These are phyloP conservation scores for Aproaerema taeniolella DNA, from an alignment of 2,888 invertebrate genomes.

Conservation along the genomic window DNA sequence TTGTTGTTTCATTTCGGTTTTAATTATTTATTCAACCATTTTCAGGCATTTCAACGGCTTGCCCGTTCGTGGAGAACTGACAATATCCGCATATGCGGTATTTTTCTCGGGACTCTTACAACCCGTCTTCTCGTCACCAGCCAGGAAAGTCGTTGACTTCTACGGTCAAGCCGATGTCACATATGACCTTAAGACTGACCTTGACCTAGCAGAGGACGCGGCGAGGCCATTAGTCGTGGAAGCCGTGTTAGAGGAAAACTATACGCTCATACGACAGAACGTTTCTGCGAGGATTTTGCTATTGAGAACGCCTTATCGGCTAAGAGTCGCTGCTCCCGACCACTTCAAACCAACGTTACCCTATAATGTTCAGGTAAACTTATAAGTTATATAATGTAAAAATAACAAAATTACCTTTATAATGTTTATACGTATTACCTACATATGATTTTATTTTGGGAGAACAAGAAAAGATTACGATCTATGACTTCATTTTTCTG, in stretches of 20 bases:
- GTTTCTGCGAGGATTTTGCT: slow-evolving; percentile 81
- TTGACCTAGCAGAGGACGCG: slow-evolving; percentile 85
- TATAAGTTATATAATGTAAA: background rate
- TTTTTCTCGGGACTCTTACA: slow-evolving; percentile 88
- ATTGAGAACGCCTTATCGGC: slow-evolving; percentile 67
- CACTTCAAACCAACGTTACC: slow-evolving; percentile 93
- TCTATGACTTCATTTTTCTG: no score
- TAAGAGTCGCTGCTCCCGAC: slow-evolving; percentile 90
- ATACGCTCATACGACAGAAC: slow-evolving; percentile 91
- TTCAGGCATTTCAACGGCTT: slow-evolving; percentile 90
- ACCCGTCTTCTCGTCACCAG: slow-evolving; percentile 84
- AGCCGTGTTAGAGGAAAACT: slow-evolving; percentile 92
- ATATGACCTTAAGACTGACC: slow-evolving; percentile 85
- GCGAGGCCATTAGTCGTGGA: slow-evolving; percentile 90
- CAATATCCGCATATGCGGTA: slow-evolving; percentile 89
- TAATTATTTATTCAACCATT: no score
- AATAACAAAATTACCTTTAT: slow-evolving; percentile 8
- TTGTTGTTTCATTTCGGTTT: no score
- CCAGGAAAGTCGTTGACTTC: slow-evolving; percentile 83
- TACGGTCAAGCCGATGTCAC: slow-evolving; percentile 82
- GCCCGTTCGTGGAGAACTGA: slow-evolving; percentile 90
- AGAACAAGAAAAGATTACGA: no score
- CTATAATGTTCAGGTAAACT: slow-evolving; percentile 85
- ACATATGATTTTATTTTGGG: no score
- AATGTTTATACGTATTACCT: background rate